phyloP scores from a whole-genome alignment of 2,113 vertebrate genomes.

The Sphaerodactylus townsendi region DNA sequence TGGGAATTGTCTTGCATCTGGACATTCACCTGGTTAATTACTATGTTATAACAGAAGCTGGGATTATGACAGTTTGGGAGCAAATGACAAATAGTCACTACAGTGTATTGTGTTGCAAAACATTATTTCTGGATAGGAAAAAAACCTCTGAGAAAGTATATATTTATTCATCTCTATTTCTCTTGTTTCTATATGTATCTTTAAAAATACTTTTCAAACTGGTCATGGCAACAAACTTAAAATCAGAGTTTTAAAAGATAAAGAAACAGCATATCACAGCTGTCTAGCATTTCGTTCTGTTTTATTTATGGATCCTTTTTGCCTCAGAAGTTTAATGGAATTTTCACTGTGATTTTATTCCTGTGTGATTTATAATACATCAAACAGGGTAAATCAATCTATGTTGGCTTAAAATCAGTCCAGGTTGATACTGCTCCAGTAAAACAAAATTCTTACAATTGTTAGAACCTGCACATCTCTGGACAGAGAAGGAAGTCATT shows the following conservation, averaged over 20 bases:
- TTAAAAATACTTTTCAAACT: conserved; percentile 25
- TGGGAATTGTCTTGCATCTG: not conserved
- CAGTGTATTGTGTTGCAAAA: not conserved
- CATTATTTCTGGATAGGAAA: not conserved
- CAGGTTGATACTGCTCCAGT: conserved; percentile 58
- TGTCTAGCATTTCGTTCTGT: conserved; percentile 18
- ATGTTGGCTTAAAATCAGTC: conserved; percentile 64
- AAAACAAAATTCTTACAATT: conserved; percentile 65
- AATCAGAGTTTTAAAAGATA: conserved; percentile 39
- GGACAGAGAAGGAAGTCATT: conserved; percentile 32
- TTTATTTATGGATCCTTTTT: conserved; percentile 67
- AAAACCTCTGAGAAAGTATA: not conserved
- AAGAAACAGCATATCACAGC: conserved; percentile 56
- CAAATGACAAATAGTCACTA: not conserved
- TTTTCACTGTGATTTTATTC: conserved; percentile 70
- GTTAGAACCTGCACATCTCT: conserved; percentile 36
- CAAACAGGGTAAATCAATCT: conserved; percentile 69
- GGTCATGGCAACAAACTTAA: conserved; percentile 42
- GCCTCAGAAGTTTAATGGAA: conserved; percentile 67
- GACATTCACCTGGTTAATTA: conserved; percentile 18
- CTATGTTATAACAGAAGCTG: not conserved
- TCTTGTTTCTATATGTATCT: not conserved
- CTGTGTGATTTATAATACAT: conserved; percentile 72
- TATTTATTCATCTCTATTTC: conserved; percentile 29
- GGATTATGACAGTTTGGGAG: not conserved